Conservation (phyloP, 1,140 invertebrate genomes). For the Heliothis virescens region DNA sequence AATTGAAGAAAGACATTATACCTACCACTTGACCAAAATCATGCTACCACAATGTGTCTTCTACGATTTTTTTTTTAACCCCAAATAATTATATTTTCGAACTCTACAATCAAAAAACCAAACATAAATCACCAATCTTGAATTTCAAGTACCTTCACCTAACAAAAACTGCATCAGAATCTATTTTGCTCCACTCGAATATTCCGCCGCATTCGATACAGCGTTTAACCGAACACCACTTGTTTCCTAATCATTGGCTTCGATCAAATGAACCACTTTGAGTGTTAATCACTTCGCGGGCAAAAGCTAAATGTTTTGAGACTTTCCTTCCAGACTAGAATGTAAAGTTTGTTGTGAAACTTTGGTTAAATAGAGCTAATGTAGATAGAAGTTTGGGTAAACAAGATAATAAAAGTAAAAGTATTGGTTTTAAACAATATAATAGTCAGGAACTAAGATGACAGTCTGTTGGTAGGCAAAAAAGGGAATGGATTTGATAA, state of each 20-base stretch:
- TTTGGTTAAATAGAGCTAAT: neutral
- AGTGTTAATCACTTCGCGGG: constrained; percentile 63
- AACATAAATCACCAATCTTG: too few species aligned
- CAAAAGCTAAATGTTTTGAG: constrained; percentile 47
- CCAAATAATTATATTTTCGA: too few species aligned
- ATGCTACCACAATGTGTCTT: too few species aligned
- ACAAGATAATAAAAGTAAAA: neutral
- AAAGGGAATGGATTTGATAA: too few species aligned
- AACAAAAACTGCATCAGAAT: constrained; percentile 19
- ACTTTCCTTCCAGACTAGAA: constrained; percentile 36
- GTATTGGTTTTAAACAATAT: too few species aligned
- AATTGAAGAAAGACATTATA: too few species aligned
- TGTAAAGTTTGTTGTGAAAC: constrained; percentile 12
- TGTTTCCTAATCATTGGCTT: constrained; percentile 58
- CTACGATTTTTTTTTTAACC: too few species aligned
- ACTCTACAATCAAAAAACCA: too few species aligned
- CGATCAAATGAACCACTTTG: constrained; percentile 66
- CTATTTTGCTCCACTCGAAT: neutral
- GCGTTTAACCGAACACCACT: constrained; percentile 31
- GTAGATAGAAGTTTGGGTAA: neutral
- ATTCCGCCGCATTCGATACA: neutral
- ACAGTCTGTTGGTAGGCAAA: too few species aligned
- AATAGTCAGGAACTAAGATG: too few species aligned
- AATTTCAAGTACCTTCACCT: neutral
- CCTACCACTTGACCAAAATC: too few species aligned